phyloP scores from a whole-genome alignment of 2,113 vertebrate genomes.

The Grammomys dolichurus region DNA sequence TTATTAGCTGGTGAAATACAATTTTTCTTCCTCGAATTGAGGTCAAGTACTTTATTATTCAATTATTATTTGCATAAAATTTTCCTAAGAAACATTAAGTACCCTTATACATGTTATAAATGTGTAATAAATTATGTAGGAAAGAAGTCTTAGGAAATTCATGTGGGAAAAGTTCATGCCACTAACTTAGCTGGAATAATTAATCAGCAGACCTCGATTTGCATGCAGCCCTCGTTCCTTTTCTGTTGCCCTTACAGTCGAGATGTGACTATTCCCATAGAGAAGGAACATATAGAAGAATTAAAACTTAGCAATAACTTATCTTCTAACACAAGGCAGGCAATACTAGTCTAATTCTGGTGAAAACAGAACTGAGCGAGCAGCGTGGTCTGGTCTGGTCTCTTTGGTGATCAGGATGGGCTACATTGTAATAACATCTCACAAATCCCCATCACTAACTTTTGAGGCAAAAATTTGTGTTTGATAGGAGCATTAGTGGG shows the following conservation, averaged over 20 bases:
- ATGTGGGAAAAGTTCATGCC: slow-evolving; percentile 1
- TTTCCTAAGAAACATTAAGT: slow-evolving; percentile 59
- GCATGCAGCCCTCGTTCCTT: not conserved
- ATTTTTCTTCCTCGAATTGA: slow-evolving; percentile 49
- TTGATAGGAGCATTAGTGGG: slow-evolving; percentile 19
- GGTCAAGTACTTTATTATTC: slow-evolving; percentile 55
- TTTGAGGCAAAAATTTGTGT: not conserved
- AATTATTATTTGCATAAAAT: slow-evolving; percentile 63
- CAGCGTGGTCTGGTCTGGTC: not conserved
- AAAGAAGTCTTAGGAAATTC: slow-evolving; percentile 45
- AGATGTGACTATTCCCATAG: not conserved
- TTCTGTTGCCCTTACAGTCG: not conserved
- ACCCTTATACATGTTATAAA: slow-evolving; percentile 28
- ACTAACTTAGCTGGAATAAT: slow-evolving; percentile 41
- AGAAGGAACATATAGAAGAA: slow-evolving; percentile 50
- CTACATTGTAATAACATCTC: slow-evolving; percentile 17
- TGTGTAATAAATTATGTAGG: slow-evolving; percentile 18
- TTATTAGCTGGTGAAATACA: slow-evolving; percentile 28
- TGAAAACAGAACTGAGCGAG: not conserved
- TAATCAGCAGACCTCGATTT: slow-evolving; percentile 41
- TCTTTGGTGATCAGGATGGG: not conserved
- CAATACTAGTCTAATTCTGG: not conserved
- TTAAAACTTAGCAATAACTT: slow-evolving; percentile 8
- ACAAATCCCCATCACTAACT: not conserved
- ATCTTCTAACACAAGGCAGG: not conserved